Evolutionary conservation across 2,113 vertebrate genomes (phyloP).

Genomic region (Tichodroma muraria): DNA sequence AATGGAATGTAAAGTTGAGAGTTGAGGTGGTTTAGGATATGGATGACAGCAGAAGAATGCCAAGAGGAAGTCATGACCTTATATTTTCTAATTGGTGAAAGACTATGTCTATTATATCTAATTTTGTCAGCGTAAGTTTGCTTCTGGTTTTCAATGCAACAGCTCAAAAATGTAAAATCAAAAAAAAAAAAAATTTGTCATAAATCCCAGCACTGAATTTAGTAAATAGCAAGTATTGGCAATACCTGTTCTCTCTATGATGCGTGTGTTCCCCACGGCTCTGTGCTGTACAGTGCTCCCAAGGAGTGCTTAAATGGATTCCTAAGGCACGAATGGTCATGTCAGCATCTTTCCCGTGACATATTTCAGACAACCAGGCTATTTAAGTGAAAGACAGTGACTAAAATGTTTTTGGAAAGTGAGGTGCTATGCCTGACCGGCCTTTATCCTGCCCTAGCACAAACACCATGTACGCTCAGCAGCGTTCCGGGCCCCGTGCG

Average conservation of each 20-base stretch:
- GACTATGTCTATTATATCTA: not conserved
- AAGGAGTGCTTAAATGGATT: accelerated
- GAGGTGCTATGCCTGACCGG: accelerated
- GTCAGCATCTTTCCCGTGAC: not conserved
- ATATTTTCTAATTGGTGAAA: not conserved
- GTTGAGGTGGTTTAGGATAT: not conserved
- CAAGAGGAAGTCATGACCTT: not conserved
- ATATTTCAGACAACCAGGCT: not conserved
- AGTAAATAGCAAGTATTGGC: not conserved
- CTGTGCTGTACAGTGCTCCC: not conserved
- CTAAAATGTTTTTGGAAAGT: not conserved
- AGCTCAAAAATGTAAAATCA: not conserved
- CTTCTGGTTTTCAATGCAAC: not conserved
- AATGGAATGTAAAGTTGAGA: not conserved
- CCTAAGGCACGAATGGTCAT: not conserved
- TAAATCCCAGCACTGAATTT: not conserved
- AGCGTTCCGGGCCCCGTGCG: accelerated
- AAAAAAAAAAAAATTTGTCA: not conserved
- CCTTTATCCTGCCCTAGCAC: no score
- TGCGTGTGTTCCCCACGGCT: not conserved
- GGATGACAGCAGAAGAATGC: not conserved
- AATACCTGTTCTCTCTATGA: accelerated
- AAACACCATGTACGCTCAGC: accelerated
- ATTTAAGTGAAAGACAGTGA: not conserved
- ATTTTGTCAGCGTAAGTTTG: not conserved